Evolutionary conservation across 2,797 vertebrate species (phyloP), one percentile per base, ranked within the genome.

Genomic region (Paedocypris micromegethes): DNA sequence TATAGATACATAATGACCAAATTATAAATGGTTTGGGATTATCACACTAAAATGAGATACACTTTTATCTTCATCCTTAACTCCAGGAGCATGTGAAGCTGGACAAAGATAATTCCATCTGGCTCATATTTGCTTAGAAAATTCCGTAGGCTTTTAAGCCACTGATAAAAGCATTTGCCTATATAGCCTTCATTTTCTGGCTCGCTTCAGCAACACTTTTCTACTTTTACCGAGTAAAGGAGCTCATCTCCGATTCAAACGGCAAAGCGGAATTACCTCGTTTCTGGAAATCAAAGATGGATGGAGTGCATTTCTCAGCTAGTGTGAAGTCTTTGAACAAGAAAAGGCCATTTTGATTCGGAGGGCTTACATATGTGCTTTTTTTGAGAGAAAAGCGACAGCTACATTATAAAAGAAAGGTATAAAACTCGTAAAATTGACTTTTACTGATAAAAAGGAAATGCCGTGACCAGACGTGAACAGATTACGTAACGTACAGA

Each of bases 291-390:
- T 73, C 66, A 57, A 64, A 70, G 70, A 42, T 48, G 40, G 42
- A 37, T 55, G 46, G n/a, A 68, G 67, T 64, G 48, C 53, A 53
- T 66, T 64, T 77, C 67, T 59, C 42, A 4, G 45, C 56, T 72
- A 76, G 79, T 78, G 79, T 50, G 39, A 49, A 68, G 63, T 79
- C 79, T 76, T 75, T 72, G 74, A 79, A 87, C 87, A 88, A 83
- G 89, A 70, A 85, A 87, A 89, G 81, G 86, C 86, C 85, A 88
- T 89, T 89, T 86, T 64, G 78, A 77, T 76, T 76, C 63, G 54
- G 75, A 75, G 75, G 54, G 74, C 77, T 75, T 83, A 87, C 69
- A 72, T 74, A 80, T 77, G 75, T 82, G 77, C 77, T 78, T 76
- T 40, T 77, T 80, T 77, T 78, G 81, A 79, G 80, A 71, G 81